These are phyloP conservation scores for Tragelaphus imberbis DNA, from an alignment of 2,113 vertebrate species.

Conservation along the genomic window DNA sequence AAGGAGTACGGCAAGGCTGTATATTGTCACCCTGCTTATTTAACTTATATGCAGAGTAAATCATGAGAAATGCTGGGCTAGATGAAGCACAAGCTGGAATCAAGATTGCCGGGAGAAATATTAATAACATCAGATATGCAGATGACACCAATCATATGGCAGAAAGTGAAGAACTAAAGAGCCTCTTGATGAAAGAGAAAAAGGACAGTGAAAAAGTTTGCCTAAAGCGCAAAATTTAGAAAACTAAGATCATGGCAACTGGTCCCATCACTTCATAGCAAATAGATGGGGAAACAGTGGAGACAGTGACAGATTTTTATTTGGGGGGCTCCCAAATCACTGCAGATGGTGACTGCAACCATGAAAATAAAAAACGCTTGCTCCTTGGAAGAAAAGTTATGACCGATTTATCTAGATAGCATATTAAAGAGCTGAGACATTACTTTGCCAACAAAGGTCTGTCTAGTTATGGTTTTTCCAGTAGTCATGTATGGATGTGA, in stretches of 20 bases:
- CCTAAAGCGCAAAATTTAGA: background rate
- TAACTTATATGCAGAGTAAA: background rate
- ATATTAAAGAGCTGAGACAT: background rate
- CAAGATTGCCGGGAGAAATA: background rate
- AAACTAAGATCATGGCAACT: background rate
- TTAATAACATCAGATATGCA: background rate
- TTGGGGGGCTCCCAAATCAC: background rate
- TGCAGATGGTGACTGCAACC: background rate
- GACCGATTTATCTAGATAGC: background rate
- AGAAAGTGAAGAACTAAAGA: background rate
- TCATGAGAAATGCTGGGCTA: background rate
- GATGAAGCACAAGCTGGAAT: background rate
- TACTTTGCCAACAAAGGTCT: background rate
- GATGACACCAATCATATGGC: background rate
- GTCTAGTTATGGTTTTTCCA: background rate
- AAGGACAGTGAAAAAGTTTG: background rate
- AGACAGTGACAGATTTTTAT: background rate
- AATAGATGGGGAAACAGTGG: background rate
- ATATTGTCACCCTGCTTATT: background rate
- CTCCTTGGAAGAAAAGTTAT: background rate
- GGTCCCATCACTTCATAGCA: background rate
- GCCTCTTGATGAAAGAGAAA: background rate
- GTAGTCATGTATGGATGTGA: background rate
- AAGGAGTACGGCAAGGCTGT: background rate
- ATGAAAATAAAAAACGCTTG: background rate